Conservation (phyloP, 2,113 vertebrate species). For the Nyctibius bracteatus region DNA sequence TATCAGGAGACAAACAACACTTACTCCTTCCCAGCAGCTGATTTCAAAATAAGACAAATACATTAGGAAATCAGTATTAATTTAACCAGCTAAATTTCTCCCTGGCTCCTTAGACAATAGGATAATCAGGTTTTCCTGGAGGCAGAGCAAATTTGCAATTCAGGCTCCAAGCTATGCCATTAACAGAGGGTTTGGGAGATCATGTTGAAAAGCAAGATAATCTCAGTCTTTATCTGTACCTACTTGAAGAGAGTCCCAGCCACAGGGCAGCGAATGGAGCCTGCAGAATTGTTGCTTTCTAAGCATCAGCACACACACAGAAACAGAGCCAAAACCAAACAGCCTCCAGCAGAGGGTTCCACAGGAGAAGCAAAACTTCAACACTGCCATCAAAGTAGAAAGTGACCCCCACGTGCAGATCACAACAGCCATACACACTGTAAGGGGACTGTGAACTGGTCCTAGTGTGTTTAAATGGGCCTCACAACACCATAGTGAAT, state of each 20-base stretch:
- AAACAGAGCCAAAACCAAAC: background rate
- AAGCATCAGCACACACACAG: background rate
- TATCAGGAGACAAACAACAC: background rate
- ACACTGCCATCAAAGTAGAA: background rate
- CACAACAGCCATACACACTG: fast-evolving
- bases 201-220: background rate
- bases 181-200: background rate
- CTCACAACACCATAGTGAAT: fast-evolving
- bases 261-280: background rate
- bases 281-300: background rate
- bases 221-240: fast-evolving
- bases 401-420: fast-evolving
- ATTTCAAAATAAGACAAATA: background rate
- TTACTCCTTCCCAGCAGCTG: background rate
- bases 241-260: background rate
- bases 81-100: background rate
- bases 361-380: background rate
- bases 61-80: background rate
- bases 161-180: background rate
- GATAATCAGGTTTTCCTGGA: background rate
- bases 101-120: background rate
- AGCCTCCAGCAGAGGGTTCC: background rate
- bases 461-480: fast-evolving
- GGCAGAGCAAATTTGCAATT: background rate
- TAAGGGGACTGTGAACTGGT: background rate